Percentiles rank a stretch among this genome's conserved stretches.
These are phyloP conservation scores for Dreissena rostriformis DNA, from an alignment of 1,140 invertebrate genomes.

Conservation along the genomic window DNA sequence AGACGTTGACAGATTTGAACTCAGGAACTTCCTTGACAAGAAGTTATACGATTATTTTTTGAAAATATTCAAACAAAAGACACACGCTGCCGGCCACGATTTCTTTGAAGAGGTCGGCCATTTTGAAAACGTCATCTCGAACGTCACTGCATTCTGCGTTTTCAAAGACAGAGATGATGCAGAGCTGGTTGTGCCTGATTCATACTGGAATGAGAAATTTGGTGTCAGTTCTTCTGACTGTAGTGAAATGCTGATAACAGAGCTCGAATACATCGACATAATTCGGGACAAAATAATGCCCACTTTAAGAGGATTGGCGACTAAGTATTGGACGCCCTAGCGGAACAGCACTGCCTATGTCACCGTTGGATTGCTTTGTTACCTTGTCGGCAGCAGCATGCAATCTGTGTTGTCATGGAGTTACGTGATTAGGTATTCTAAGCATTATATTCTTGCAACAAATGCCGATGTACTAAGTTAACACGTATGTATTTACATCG, in stretches of 20 bases:
- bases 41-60: constrained; percentile 60
- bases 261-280: constrained; percentile 31
- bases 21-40: constrained; percentile 54
- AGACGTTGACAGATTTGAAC: constrained; percentile 23
- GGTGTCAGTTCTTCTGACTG: constrained; percentile 20
- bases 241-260: constrained; percentile 25
- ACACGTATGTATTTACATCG: no score
- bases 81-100: constrained; percentile 11
- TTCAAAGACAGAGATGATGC: neutral
- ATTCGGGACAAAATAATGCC: constrained; percentile 11
- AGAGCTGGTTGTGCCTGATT: neutral
- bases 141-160: constrained; percentile 51
- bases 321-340: no score
- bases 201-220: constrained; percentile 27
- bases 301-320: neutral
- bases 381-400: no score
- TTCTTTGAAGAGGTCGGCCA: constrained; percentile 58
- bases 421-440: no score
- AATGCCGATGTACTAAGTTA: no score
- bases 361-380: no score
- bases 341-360: no score
- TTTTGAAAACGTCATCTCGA: constrained; percentile 40
- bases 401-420: no score
- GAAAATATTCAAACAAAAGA: constrained; percentile 34
- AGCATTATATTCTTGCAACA: no score